phyloP scores from a whole-genome alignment of 2,797 vertebrate genomes.

The Diplodus sargus region DNA sequence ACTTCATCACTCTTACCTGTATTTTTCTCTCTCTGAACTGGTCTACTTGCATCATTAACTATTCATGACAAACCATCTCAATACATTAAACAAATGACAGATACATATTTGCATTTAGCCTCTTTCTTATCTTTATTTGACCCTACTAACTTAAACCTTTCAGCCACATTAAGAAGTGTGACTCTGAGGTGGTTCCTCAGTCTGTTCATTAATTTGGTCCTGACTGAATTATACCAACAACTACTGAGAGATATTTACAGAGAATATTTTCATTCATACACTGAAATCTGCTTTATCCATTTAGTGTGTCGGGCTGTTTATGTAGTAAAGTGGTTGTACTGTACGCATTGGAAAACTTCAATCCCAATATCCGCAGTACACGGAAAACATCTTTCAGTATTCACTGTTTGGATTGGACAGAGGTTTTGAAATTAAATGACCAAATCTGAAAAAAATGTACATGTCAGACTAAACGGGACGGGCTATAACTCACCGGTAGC shows the following conservation, averaged over 20 bases:
- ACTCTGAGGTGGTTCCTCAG: neutral
- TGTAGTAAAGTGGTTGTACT: neutral
- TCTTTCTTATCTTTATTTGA: neutral
- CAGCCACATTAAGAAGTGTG: neutral
- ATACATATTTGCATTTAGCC: neutral
- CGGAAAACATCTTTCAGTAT: too few species aligned
- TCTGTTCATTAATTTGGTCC: neutral
- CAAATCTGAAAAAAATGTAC: too few species aligned
- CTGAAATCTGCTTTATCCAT: too few species aligned
- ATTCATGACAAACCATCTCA: neutral
- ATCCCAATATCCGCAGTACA: neutral
- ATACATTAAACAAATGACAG: neutral
- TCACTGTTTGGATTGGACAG: too few species aligned
- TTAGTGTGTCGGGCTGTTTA: neutral
- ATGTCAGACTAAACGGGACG: too few species aligned
- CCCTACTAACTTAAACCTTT: neutral
- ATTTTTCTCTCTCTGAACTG: neutral
- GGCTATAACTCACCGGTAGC: constrained; percentile 53
- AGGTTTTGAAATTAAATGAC: too few species aligned
- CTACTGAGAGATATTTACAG: too few species aligned
- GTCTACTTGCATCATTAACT: neutral
- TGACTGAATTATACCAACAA: neutral
- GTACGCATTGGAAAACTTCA: neutral
- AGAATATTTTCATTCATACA: too few species aligned
- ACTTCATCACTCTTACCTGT: too few species aligned